These are phyloP conservation scores for Trachops cirrhosus DNA, from an alignment of 2,797 vertebrate genomes.

Conservation along the genomic window DNA sequence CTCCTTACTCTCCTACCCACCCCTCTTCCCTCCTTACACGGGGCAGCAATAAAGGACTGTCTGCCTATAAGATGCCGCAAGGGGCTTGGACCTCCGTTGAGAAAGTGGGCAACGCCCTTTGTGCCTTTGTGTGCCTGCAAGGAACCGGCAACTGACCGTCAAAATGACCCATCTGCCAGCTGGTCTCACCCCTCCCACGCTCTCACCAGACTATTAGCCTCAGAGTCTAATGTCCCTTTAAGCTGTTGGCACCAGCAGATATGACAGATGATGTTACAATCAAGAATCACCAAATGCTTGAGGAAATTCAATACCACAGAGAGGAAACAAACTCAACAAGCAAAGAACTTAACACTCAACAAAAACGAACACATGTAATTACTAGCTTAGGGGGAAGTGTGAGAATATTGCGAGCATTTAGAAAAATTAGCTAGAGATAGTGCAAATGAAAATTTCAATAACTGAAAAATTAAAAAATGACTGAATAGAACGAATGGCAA, in stretches of 20 bases:
- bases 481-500: not conserved
- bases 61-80: not conserved
- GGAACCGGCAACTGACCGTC: not conserved
- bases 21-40: not conserved
- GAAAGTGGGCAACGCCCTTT: not conserved
- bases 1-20: not conserved
- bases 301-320: not conserved
- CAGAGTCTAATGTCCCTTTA: not conserved
- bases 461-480: not conserved
- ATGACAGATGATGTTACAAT: not conserved
- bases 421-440: not conserved
- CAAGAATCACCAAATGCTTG: not conserved
- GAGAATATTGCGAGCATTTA: not conserved
- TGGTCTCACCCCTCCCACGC: not conserved
- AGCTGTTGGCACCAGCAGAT: not conserved
- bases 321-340: slow-evolving; percentile 2
- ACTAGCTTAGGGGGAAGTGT: not conserved
- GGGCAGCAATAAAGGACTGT: not conserved
- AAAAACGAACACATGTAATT: not conserved
- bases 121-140: not conserved
- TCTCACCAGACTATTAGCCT: not conserved
- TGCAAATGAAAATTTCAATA: not conserved
- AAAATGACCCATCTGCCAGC: not conserved
- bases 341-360: not conserved
- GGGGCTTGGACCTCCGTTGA: not conserved